phyloP scores from a whole-genome alignment of 1,140 invertebrate species.

The Drosophila kurseongensis region DNA sequence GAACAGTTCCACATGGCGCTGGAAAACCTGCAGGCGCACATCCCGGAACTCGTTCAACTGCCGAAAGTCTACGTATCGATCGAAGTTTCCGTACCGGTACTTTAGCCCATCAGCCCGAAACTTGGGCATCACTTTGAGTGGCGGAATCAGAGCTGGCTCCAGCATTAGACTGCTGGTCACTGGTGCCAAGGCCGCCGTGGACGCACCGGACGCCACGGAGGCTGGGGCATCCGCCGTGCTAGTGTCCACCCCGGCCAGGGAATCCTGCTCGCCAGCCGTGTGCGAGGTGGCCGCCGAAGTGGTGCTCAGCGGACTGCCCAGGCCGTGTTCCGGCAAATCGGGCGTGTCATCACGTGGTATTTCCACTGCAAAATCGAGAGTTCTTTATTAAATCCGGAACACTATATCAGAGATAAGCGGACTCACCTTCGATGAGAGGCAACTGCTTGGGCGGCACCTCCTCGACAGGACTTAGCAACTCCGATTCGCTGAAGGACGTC shows the following conservation, averaged over 20 bases:
- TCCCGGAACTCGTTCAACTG: constrained; percentile 93
- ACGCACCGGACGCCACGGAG: neutral
- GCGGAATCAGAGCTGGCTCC: constrained; percentile 54
- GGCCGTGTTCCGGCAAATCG: constrained; percentile 63
- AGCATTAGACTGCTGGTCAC: constrained; percentile 47
- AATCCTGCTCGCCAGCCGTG: constrained; percentile 69
- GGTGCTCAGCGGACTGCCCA: constrained; percentile 75
- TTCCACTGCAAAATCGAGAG: constrained; percentile 50
- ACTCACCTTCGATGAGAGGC: constrained; percentile 64
- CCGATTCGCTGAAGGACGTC: constrained; percentile 80
- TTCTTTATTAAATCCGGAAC: neutral
- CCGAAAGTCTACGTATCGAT: constrained; percentile 97
- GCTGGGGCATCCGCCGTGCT: constrained; percentile 1
- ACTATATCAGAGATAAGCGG: too few species aligned
- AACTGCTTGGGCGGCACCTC: constrained; percentile 48
- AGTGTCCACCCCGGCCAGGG: constrained; percentile 34
- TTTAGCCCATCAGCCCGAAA: constrained; percentile 90
- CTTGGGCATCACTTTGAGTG: constrained; percentile 86
- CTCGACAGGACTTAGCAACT: constrained; percentile 71
- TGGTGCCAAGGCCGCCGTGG: neutral
- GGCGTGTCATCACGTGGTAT: constrained; percentile 75
- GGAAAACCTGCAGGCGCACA: constrained; percentile 92
- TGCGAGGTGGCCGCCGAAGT: constrained; percentile 75
- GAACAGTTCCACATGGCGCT: constrained; percentile 92
- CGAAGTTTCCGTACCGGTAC: constrained; percentile 98